A percentile compares a stretch with the other conserved stretches of the same genome.
Conservation (phyloP, 2,113 vertebrate species). For the Atrichornis clamosus region DNA sequence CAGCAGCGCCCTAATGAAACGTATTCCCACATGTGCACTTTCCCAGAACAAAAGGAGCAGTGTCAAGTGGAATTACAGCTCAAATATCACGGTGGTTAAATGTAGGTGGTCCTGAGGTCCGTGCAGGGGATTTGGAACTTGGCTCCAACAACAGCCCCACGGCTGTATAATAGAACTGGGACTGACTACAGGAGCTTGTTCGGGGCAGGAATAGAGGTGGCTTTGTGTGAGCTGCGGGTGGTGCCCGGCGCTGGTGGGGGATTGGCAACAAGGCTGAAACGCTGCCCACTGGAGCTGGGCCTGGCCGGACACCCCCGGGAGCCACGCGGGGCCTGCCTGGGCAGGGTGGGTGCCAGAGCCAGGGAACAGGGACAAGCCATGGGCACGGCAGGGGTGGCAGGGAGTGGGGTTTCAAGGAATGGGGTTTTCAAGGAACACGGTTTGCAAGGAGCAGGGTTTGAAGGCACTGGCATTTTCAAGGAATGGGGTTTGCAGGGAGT, state of each 20-base stretch:
- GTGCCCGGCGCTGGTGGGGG: not conserved
- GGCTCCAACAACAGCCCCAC: slow-evolving; percentile 25
- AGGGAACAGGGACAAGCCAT: fast-evolving
- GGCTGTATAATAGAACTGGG: slow-evolving; percentile 63
- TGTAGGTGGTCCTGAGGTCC: slow-evolving; percentile 72
- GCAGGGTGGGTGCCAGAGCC: fast-evolving
- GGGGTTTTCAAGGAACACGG: not conserved
- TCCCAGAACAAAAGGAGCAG: slow-evolving; percentile 71
- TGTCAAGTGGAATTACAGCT: slow-evolving; percentile 63
- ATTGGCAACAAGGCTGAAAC: not conserved
- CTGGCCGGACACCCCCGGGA: not conserved
- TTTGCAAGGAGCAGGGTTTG: not conserved
- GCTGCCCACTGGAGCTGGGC: not conserved
- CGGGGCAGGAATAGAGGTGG: slow-evolving; percentile 57
- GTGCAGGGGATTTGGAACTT: slow-evolving; percentile 38
- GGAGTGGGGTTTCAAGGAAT: not conserved
- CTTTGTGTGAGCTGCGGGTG: slow-evolving; percentile 63
- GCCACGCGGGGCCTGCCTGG: fast-evolving
- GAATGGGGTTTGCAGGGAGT: not conserved
- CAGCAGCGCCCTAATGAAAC: not conserved
- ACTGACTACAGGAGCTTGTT: slow-evolving; percentile 63
- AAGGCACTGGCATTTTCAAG: no score
- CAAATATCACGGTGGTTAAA: slow-evolving; percentile 69
- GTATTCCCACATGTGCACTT: slow-evolving; percentile 66
- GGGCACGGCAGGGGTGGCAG: fast-evolving